A percentile compares a stretch with the other conserved stretches of the same genome.
Evolutionary conservation across 2,113 vertebrate species (phyloP).

Genomic region (Prinia subflava): DNA sequence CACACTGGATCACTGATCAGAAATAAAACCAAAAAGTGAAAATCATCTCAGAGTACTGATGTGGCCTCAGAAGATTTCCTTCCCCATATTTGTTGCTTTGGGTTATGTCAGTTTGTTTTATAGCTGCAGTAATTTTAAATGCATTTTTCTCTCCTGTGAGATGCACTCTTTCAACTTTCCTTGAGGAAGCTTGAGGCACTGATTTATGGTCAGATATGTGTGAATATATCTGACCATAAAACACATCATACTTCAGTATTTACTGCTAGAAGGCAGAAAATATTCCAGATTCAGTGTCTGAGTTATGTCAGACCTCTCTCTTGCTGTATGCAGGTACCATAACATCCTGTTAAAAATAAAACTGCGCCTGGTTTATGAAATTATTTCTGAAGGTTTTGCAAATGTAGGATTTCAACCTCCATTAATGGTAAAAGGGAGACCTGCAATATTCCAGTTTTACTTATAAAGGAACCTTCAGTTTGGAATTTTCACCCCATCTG

Average conservation of each 20-base stretch:
- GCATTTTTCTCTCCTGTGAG: constrained; percentile 67
- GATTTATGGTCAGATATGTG: constrained; percentile 63
- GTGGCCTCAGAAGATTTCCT: constrained; percentile 38
- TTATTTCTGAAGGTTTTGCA: background rate
- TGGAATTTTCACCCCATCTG: background rate
- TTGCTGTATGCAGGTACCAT: background rate
- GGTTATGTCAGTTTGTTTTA: constrained; percentile 73
- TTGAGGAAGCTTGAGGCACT: constrained; percentile 63
- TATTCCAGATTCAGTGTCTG: constrained; percentile 1
- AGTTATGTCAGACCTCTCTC: background rate
- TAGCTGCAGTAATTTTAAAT: constrained; percentile 71
- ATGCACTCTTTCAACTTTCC: constrained; percentile 71
- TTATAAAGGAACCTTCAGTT: background rate
- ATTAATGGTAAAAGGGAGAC: background rate
- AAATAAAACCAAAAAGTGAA: constrained; percentile 66
- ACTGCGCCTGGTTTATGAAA: background rate
- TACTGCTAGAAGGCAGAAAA: constrained; percentile 18
- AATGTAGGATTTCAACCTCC: background rate
- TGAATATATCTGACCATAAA: constrained; percentile 53
- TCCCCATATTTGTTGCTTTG: constrained; percentile 65
- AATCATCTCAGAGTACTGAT: constrained; percentile 53
- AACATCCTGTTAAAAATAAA: background rate
- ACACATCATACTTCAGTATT: constrained; percentile 28
- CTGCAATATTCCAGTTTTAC: background rate
- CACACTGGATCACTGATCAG: constrained; percentile 43